Base-by-base conservation (phyloP, 2,888 invertebrate genomes). In the Macrosiphum euphorbiae region DNA sequence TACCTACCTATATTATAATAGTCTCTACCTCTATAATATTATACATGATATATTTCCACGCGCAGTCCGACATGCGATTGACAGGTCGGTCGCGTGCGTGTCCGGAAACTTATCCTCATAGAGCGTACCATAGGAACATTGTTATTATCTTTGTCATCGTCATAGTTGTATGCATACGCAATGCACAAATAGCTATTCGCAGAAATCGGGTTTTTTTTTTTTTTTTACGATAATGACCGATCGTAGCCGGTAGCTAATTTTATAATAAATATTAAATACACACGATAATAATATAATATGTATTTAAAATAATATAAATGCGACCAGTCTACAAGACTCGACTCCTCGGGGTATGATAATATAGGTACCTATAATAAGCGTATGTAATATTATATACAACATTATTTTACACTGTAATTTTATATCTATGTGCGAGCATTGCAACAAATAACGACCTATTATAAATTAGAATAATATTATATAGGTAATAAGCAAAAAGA, bases 31-130 rank as follows among this genome's bases (percentile, higher is more conserved):
- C 11, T 78, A 50, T 55, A 41, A 35, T 50, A 88, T 52, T 58
- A 50, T 35, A 28, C 47, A 16, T 87, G 35, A n/a, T 88, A 55
- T 52, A 52, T 52, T 50, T 58, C 20, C 67, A 47, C 24, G 50
- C 35, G 67, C 41, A 55, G 84, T 85, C 44, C 55, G 84, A 91
- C 91, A 55, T 44, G 61, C 91, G 84, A 91, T 91, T 85, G 91
- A 85, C 91, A 85, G 84, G 91, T 91, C 84, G 84, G 84, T 91
- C 84, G 91, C 91, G 91, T 91, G 84, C 84, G 55, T 78, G 78
- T 91, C 84, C 90, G 84, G 41, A 41, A 55, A 85, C 50, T 41
- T 84, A 24, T 85, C 55, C 44, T 87, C 86, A 47, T 7, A 86
- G 78, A 35, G 78, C 78, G 78, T 78, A 78, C 20, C 20, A 20